Conservation (phyloP, 2,113 vertebrate genomes). For the Antennarius striatus region DNA sequence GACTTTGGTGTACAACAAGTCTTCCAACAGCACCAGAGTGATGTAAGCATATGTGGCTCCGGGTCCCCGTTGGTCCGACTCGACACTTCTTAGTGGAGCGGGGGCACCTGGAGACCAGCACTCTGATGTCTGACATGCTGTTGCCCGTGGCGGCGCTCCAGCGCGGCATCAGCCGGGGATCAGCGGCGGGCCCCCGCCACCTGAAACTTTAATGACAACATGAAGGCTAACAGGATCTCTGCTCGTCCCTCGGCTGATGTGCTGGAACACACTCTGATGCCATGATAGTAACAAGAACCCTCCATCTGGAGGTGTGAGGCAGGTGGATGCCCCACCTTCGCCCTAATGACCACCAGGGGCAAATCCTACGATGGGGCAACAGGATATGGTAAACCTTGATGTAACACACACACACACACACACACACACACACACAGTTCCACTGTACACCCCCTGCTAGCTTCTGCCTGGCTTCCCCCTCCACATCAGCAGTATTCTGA, state of each 20-base stretch:
- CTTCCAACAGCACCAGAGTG: conserved; percentile 45
- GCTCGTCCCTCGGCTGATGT: conserved; percentile 44
- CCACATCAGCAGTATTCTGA: conserved; percentile 52
- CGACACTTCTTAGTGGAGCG: conserved; percentile 71
- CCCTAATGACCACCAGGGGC: conserved; percentile 40
- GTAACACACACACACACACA: not conserved
- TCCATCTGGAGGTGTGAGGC: too few relatives aligned
- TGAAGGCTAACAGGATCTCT: conserved; percentile 33
- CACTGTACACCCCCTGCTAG: conserved; percentile 8
- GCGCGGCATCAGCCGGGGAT: conserved; percentile 65
- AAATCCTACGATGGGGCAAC: conserved; percentile 47
- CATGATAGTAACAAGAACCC: not conserved
- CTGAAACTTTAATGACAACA: conserved; percentile 84
- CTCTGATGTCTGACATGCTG: conserved; percentile 76
- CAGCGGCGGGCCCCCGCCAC: conserved; percentile 54
- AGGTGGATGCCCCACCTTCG: not conserved
- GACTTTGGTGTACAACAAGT: conserved; percentile 41
- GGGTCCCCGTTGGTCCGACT: conserved; percentile 68
- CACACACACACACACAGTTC: conserved; percentile 17
- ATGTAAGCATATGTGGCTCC: conserved; percentile 62
- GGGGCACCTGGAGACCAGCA: conserved; percentile 70
- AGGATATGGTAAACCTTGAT: conserved; percentile 14
- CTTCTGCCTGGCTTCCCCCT: conserved; percentile 70
- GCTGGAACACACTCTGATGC: conserved; percentile 53
- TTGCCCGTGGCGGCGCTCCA: conserved; percentile 81